Conservation (phyloP, 2,797 vertebrate genomes). For the Microcaecilia unicolor region DNA sequence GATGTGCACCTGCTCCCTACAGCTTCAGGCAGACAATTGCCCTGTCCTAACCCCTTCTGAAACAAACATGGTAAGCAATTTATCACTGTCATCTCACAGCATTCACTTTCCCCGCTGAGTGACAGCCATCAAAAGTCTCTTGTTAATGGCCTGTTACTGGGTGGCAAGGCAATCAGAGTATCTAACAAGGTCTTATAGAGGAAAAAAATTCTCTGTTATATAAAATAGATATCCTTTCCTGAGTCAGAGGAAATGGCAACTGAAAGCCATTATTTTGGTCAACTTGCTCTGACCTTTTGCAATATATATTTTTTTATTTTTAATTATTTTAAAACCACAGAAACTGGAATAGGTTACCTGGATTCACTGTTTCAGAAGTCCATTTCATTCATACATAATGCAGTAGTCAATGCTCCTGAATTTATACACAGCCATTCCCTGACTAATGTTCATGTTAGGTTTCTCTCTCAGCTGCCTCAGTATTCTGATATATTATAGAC, state of each 20-base stretch:
- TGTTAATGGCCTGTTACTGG: constrained; percentile 17
- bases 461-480: too few relatives aligned
- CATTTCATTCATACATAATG: too few relatives aligned
- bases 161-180: constrained; percentile 29
- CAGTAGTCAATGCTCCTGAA: too few relatives aligned
- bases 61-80: constrained; percentile 33
- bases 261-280: too few relatives aligned
- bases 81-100: constrained; percentile 36
- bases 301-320: too few relatives aligned
- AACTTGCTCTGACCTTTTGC: too few relatives aligned
- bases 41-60: constrained; percentile 29
- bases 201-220: constrained; percentile 14
- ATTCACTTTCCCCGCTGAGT: constrained; percentile 21
- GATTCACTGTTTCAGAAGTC: too few relatives aligned
- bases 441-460: too few relatives aligned
- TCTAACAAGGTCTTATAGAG: constrained; percentile 21
- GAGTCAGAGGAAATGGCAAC: background rate
- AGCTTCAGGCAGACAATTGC: constrained; percentile 27
- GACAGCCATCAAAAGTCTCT: constrained; percentile 31
- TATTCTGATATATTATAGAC: too few relatives aligned
- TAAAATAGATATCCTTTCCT: background rate
- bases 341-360: too few relatives aligned
- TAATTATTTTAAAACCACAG: too few relatives aligned
- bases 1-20: background rate
- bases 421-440: too few relatives aligned